phyloP scores from a whole-genome alignment of 2,888 invertebrate genomes.

The Trachelus troglodyta region DNA sequence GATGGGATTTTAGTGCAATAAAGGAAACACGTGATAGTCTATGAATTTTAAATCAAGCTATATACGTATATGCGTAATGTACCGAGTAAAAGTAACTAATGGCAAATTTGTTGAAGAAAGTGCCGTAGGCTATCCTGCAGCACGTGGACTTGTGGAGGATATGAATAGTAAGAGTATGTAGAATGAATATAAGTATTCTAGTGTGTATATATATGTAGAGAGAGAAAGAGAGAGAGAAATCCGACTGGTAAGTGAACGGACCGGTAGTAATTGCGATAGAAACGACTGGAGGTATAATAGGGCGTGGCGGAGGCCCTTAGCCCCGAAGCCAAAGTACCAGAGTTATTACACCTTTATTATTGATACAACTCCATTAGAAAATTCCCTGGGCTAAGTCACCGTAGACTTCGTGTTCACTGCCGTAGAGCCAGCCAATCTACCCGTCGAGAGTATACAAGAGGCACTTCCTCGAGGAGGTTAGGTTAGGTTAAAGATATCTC shows the following conservation, averaged over 20 bases:
- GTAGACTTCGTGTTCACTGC: neutral
- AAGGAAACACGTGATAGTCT: too few species aligned
- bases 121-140: too few species aligned
- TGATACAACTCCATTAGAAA: slow-evolving; percentile 43
- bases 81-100: too few species aligned
- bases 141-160: too few species aligned
- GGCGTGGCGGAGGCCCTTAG: slow-evolving; percentile 32
- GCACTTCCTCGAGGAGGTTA: neutral
- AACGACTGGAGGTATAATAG: slow-evolving; percentile 36
- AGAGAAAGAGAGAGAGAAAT: too few species aligned
- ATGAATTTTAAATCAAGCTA: too few species aligned
- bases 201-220: too few species aligned
- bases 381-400: neutral
- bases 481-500: slow-evolving; percentile 1
- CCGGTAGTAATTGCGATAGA: slow-evolving; percentile 33
- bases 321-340: slow-evolving; percentile 23
- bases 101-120: too few species aligned
- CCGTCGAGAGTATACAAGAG: neutral
- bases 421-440: neutral
- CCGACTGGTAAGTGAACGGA: neutral
- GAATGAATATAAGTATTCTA: too few species aligned
- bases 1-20: too few species aligned
- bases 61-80: too few species aligned
- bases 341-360: slow-evolving; percentile 47
- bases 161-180: too few species aligned